phyloP scores from a whole-genome alignment of 2,797 vertebrate genomes.

The Geotrypetes seraphini region DNA sequence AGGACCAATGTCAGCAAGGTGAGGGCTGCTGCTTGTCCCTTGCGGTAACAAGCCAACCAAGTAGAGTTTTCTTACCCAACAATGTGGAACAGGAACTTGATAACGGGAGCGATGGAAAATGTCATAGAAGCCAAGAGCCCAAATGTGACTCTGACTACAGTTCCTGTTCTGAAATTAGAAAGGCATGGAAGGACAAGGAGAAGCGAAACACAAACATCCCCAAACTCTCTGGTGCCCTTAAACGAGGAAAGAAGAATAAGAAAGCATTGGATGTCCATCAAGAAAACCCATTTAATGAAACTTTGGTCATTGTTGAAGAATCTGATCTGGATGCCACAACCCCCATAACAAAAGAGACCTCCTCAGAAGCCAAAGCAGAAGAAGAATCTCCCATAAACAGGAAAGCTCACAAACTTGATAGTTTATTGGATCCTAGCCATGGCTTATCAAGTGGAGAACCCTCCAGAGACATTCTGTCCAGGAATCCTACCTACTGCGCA shows the following conservation, averaged over 20 bases:
- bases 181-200: constrained; percentile 54
- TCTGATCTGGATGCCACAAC: constrained; percentile 18
- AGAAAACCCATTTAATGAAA: not conserved
- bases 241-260: not conserved
- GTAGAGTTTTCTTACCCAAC: too few species aligned
- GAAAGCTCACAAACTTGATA: not conserved
- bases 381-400: not conserved
- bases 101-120: not conserved
- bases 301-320: constrained; percentile 30
- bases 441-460: not conserved
- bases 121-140: constrained; percentile 7
- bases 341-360: not conserved
- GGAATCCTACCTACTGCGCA: not conserved
- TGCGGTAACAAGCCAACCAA: not conserved
- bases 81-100: too few species aligned
- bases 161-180: constrained; percentile 52
- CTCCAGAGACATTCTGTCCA: not conserved
- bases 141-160: too few species aligned
- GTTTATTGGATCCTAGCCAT: constrained; percentile 36
- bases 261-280: not conserved
- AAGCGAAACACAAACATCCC: constrained; percentile 11
- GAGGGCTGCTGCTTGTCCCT: not conserved
- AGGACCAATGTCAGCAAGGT: constrained; percentile 7
- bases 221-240: not conserved
- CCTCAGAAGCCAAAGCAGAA: not conserved